Evolutionary conservation across 2,113 vertebrate species (phyloP).

Genomic region (Murina feae): DNA sequence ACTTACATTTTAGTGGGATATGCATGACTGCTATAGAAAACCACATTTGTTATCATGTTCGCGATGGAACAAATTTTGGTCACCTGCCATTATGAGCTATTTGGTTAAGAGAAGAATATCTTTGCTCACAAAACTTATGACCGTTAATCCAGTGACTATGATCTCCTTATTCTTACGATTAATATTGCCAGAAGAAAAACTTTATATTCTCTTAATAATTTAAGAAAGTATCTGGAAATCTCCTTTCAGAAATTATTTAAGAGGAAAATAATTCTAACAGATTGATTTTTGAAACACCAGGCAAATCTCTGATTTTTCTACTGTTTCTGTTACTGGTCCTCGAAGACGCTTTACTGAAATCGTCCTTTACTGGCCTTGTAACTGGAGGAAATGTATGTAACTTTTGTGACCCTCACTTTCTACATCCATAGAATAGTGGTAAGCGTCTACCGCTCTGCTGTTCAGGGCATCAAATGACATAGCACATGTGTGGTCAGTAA

Average conservation of each 20-base stretch:
- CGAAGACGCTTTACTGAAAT: not conserved
- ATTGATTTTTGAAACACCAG: not conserved
- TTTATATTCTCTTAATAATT: not conserved
- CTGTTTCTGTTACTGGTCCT: not conserved
- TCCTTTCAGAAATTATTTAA: not conserved
- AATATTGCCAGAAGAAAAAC: not conserved
- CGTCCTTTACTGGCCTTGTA: not conserved
- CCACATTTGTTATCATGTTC: not conserved
- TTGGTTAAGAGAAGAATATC: not conserved
- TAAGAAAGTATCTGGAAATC: not conserved
- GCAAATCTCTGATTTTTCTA: not conserved
- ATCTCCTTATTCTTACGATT: not conserved
- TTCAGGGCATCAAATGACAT: not conserved
- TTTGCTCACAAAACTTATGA: not conserved
- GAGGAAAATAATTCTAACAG: not conserved
- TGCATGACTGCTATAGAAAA: not conserved
- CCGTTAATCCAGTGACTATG: not conserved
- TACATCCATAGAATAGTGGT: not conserved
- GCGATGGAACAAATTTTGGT: not conserved
- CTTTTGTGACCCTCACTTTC: not conserved
- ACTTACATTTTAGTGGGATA: not conserved
- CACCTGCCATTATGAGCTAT: not conserved
- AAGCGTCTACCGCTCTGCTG: not conserved
- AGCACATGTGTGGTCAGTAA: not conserved
- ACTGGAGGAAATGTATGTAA: not conserved